Conservation (phyloP, 2,888 invertebrate species). For the Tipula lateralis region DNA sequence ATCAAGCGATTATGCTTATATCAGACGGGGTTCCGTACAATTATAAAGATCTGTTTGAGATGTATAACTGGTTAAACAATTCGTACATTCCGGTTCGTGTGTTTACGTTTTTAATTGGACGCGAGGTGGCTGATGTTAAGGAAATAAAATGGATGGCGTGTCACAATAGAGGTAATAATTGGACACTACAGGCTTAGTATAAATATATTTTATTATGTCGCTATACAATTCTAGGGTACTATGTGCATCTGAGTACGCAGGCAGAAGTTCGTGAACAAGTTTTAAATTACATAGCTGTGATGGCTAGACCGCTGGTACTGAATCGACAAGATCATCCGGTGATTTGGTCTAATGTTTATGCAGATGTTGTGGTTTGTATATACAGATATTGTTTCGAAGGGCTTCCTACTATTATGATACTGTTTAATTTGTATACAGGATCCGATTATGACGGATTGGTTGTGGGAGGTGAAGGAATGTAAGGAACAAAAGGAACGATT, state of each 20-base stretch:
- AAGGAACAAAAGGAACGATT: slow-evolving; percentile 73
- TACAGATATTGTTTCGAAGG: not conserved
- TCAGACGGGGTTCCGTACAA: slow-evolving; percentile 98
- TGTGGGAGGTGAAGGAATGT: slow-evolving; percentile 80
- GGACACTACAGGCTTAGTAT: too few relatives aligned
- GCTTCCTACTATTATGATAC: not conserved
- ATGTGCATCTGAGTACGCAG: slow-evolving; percentile 91
- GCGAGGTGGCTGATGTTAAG: slow-evolving; percentile 85
- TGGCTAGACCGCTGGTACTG: slow-evolving; percentile 92
- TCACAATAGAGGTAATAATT: slow-evolving; percentile 62
- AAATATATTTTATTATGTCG: too few relatives aligned
- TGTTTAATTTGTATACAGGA: too few relatives aligned
- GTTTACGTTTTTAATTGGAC: slow-evolving; percentile 96
- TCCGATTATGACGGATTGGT: slow-evolving; percentile 84
- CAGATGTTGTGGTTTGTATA: slow-evolving; percentile 73
- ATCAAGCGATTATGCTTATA: slow-evolving; percentile 96
- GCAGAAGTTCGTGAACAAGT: slow-evolving; percentile 98
- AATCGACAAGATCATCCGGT: slow-evolving; percentile 78
- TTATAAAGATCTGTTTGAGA: slow-evolving; percentile 85
- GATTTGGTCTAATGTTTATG: slow-evolving; percentile 97
- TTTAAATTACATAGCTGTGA: slow-evolving; percentile 91
- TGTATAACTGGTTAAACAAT: slow-evolving; percentile 76
- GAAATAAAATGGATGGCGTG: slow-evolving; percentile 99
- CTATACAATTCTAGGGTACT: slow-evolving; percentile 61
- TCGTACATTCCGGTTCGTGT: slow-evolving; percentile 83